Evolutionary conservation across 2,888 invertebrate genomes (phyloP).

Genomic region (Nephrotoma guestfalica): DNA sequence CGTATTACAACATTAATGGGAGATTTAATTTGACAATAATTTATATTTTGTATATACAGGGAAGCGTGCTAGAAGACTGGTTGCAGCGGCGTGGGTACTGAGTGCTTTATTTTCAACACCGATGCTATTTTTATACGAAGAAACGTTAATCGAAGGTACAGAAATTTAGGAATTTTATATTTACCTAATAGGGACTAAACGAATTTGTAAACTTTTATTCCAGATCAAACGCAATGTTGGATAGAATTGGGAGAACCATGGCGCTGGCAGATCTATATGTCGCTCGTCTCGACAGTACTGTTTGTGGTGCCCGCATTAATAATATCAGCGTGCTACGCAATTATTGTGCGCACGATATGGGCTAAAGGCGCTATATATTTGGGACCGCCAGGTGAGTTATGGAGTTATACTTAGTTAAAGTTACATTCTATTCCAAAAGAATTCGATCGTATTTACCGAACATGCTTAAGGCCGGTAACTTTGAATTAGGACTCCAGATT

Average conservation of each 20-base stretch:
- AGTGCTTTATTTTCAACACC: slow-evolving; percentile 73
- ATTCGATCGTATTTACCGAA: no score
- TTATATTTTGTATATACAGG: slow-evolving; percentile 37
- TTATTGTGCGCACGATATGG: slow-evolving; percentile 89
- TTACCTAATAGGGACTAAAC: background rate
- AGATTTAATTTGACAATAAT: background rate
- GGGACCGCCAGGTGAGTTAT: slow-evolving; percentile 22
- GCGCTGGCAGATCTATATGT: slow-evolving; percentile 83
- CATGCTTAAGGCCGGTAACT: no score
- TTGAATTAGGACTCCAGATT: no score
- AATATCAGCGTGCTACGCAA: slow-evolving; percentile 77
- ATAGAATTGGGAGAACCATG: slow-evolving; percentile 60
- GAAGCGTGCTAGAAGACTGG: slow-evolving; percentile 67
- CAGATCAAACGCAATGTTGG: slow-evolving; percentile 71
- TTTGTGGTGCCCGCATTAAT: slow-evolving; percentile 78
- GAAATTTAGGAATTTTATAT: background rate
- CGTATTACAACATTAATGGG: slow-evolving; percentile 34
- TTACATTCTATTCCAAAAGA: no score
- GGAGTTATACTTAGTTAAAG: no score
- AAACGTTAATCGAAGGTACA: slow-evolving; percentile 59
- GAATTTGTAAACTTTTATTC: background rate
- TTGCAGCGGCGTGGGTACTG: slow-evolving; percentile 67
- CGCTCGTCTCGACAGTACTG: slow-evolving; percentile 61
- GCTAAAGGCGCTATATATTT: slow-evolving; percentile 42
- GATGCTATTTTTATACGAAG: slow-evolving; percentile 65